Conservation (phyloP, 2,797 vertebrate species). For the Anableps anableps region DNA sequence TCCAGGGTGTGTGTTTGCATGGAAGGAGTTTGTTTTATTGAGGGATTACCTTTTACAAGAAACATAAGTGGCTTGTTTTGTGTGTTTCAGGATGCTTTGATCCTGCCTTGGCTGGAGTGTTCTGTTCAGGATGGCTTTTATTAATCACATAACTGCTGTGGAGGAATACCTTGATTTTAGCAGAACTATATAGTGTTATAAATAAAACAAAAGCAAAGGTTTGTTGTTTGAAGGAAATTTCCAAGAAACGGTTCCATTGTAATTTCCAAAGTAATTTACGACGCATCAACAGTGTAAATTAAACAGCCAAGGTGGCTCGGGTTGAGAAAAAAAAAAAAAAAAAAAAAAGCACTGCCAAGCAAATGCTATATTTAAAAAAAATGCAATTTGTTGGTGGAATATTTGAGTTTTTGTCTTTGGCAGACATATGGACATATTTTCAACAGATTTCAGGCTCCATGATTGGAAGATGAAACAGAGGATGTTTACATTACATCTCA, state of each 20-base stretch:
- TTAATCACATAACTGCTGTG: conserved; percentile 6
- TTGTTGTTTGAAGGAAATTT: neutral
- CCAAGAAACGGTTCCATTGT: neutral
- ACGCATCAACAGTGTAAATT: neutral
- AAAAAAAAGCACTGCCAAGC: neutral
- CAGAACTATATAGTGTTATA: conserved; percentile 1
- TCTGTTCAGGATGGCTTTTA: neutral
- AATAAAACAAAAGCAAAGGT: neutral
- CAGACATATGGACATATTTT: conserved; percentile 5
- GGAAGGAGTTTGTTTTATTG: neutral
- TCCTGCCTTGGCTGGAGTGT: neutral
- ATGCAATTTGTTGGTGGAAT: neutral
- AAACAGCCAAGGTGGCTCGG: neutral
- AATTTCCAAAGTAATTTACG: neutral
- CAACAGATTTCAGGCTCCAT: conserved; percentile 10
- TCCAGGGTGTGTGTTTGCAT: neutral
- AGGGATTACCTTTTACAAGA: neutral
- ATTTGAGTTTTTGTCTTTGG: neutral
- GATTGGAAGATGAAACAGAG: conserved; percentile 5
- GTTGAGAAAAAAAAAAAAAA: neutral
- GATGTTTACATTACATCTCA: conserved; percentile 25
- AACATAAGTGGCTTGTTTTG: conserved; percentile 2
- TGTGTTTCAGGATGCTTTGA: conserved; percentile 1
- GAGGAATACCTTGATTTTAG: neutral
- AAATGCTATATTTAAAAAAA: neutral